phyloP scores from a whole-genome alignment of 2,888 invertebrate genomes.

The Ophonus ardosiacus region DNA sequence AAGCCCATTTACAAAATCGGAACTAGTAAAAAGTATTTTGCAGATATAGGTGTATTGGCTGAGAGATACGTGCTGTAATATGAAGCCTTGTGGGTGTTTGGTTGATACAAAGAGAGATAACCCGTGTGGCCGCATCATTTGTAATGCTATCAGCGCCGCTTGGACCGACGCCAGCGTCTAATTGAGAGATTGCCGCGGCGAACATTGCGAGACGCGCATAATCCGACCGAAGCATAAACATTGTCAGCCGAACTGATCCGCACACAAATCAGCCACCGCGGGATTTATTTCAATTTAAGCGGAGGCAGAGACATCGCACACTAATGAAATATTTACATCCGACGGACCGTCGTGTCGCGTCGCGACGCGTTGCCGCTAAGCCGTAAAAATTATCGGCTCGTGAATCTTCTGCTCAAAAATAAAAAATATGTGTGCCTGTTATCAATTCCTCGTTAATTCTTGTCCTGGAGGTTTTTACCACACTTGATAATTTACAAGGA shows the following conservation, averaged over 20 bases:
- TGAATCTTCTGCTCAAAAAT: constrained; percentile 59
- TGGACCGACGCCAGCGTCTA: constrained; percentile 69
- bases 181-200: constrained; percentile 62
- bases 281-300: constrained; percentile 63
- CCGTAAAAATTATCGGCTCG: constrained; percentile 63
- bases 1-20: too few species aligned
- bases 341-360: constrained; percentile 30
- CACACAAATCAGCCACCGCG: constrained; percentile 60
- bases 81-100: too few species aligned
- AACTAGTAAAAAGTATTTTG: too few species aligned
- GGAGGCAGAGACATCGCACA: constrained; percentile 10
- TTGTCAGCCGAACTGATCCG: constrained; percentile 63
- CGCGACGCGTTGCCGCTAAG: constrained; percentile 43
- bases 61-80: too few species aligned
- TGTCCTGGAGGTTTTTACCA: constrained; percentile 2
- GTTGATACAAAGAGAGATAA: constrained; percentile 17
- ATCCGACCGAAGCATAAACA: constrained; percentile 62
- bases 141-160: constrained; percentile 73
- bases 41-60: too few species aligned
- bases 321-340: constrained; percentile 62
- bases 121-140: constrained; percentile 70
- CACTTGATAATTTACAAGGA: constrained; percentile 10
- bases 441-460: constrained; percentile 57
- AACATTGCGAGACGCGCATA: constrained; percentile 59
- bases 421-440: constrained; percentile 39